phyloP scores from a whole-genome alignment of 92 coral and sea anemone species.

The Paragorgia papillata region DNA sequence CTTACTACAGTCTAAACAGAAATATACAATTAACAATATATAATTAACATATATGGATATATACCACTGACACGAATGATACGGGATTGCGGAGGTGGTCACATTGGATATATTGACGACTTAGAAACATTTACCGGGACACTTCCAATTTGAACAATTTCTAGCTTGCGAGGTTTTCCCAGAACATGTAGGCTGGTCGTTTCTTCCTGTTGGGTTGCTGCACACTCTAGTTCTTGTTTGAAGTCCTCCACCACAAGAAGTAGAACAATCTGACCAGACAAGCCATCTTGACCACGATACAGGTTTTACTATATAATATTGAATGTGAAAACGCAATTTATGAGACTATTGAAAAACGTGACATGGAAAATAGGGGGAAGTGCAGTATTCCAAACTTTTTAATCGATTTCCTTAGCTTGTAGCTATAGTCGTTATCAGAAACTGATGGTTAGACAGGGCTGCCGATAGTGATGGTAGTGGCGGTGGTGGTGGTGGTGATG shows the following conservation, averaged over 20 bases:
- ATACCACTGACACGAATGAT: no score
- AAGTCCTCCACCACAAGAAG: slow-evolving; percentile 39
- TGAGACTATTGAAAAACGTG: neutral
- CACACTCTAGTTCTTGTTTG: slow-evolving; percentile 44
- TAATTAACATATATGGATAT: no score
- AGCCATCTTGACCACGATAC: slow-evolving; percentile 47
- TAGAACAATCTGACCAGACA: slow-evolving; percentile 41
- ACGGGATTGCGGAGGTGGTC: no score
- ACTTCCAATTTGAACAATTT: slow-evolving; percentile 50
- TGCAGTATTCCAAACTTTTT: no score
- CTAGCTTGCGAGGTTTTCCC: slow-evolving; percentile 27
- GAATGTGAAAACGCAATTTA: no score
- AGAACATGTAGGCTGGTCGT: slow-evolving; percentile 16
- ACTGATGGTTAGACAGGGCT: no score
- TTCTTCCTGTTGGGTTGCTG: neutral
- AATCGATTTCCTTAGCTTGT: no score
- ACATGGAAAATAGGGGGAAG: neutral
- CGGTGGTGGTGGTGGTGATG: no score
- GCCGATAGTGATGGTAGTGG: no score
- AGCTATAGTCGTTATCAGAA: no score
- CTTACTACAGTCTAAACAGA: slow-evolving; percentile 32
- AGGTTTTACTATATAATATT: neutral
- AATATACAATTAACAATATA: no score
- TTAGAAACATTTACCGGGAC: slow-evolving; percentile 47
- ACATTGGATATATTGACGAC: no score